These are phyloP conservation scores for Coreius guichenoti DNA, from an alignment of 2,797 vertebrate genomes.

Conservation along the genomic window DNA sequence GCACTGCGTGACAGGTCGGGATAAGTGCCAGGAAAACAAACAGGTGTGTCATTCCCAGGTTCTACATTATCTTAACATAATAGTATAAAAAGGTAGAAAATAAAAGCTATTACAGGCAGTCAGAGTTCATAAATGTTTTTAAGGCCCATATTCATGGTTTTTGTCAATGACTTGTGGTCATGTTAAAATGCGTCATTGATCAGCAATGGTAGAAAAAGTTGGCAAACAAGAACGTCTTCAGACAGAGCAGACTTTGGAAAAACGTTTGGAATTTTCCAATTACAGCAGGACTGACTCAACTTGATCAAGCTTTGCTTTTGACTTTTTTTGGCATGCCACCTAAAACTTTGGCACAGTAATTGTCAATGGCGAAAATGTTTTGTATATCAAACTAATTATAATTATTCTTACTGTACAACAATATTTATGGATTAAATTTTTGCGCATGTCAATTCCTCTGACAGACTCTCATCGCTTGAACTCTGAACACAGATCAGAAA, in stretches of 20 bases:
- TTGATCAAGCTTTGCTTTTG: conserved; percentile 4
- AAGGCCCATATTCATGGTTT: conserved; percentile 28
- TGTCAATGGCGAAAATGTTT: conserved; percentile 23
- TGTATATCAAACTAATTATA: conserved; percentile 1
- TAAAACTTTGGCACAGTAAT: conserved; percentile 55
- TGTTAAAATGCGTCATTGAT: conserved; percentile 4
- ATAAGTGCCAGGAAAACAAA: conserved; percentile 39
- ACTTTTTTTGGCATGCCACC: conserved; percentile 49
- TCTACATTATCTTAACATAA: conserved; percentile 25
- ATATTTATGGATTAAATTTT: neutral
- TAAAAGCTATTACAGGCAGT: conserved; percentile 28
- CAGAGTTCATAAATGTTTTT: conserved; percentile 12
- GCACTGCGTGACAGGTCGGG: neutral
- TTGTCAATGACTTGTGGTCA: conserved; percentile 1
- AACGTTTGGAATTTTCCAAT: neutral
- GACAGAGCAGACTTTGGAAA: conserved; percentile 1
- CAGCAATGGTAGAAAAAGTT: conserved; percentile 48
- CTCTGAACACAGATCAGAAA: neutral
- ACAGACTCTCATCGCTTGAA: neutral
- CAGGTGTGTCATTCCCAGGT: conserved; percentile 21
- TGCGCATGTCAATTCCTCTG: conserved; percentile 8
- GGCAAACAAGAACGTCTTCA: conserved; percentile 61
- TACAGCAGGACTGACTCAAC: neutral
- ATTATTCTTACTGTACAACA: conserved; percentile 23
- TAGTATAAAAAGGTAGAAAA: conserved; percentile 18